phyloP scores from a whole-genome alignment of 2,113 vertebrate genomes.

The Camelus dromedarius region DNA sequence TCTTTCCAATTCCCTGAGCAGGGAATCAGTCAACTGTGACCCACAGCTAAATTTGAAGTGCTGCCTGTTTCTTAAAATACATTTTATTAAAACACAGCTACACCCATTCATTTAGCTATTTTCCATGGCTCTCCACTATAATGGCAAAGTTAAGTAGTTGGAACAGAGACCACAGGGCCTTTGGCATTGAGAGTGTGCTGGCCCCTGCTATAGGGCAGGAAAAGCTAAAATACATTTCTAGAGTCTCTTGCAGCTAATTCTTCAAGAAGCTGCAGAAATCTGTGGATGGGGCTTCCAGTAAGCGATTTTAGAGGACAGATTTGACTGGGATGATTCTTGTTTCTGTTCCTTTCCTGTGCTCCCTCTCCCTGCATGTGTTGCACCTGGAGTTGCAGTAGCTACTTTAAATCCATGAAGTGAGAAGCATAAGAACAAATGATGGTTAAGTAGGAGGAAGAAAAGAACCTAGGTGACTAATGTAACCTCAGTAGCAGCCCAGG shows the following conservation, averaged over 20 bases:
- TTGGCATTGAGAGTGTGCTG: background rate
- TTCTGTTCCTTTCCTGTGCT: background rate
- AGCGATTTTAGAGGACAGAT: background rate
- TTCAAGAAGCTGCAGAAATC: background rate
- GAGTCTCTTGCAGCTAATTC: background rate
- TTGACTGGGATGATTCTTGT: background rate
- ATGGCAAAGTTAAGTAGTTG: background rate
- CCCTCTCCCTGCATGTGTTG: background rate
- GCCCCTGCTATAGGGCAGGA: fast-evolving
- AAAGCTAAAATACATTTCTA: background rate
- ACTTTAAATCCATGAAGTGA: background rate
- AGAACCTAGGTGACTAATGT: background rate
- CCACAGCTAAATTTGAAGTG: background rate
- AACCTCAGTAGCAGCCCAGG: background rate
- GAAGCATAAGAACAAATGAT: background rate
- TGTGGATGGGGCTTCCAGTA: background rate
- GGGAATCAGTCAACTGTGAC: background rate
- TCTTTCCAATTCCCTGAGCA: background rate
- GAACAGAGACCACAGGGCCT: background rate
- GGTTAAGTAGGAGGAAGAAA: background rate
- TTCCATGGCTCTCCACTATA: background rate
- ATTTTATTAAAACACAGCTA: background rate
- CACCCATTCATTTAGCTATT: background rate
- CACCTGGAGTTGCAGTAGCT: background rate
- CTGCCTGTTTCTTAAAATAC: background rate